Conservation (phyloP, 2,113 vertebrate species). For the Psilopogon haemacephalus region DNA sequence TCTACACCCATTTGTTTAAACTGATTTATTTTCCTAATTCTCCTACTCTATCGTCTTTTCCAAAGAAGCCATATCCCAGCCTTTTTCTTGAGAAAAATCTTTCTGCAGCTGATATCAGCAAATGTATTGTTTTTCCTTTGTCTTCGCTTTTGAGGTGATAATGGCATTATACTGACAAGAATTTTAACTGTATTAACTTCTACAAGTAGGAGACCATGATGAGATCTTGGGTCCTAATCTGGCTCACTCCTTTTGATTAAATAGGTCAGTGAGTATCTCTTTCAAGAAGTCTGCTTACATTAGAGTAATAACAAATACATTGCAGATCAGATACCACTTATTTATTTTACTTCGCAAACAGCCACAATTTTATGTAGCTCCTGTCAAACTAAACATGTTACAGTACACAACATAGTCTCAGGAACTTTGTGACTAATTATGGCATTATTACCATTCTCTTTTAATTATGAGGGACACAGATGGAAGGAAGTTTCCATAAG, state of each 20-base stretch:
- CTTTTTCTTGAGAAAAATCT: neutral
- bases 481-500: neutral
- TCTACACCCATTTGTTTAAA: neutral
- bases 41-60: neutral
- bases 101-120: neutral
- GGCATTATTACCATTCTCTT: too few species aligned
- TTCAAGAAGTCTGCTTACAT: neutral
- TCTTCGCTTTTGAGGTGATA: neutral
- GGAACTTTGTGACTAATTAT: neutral
- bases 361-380: fast-evolving
- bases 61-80: neutral
- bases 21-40: neutral
- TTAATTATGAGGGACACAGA: neutral
- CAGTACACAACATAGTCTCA: neutral
- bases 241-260: neutral
- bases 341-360: neutral
- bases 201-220: neutral
- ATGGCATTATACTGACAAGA: neutral
- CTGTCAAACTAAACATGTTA: neutral
- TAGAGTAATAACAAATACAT: neutral
- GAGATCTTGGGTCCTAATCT: neutral
- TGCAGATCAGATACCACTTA: neutral
- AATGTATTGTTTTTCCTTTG: neutral
- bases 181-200: neutral
- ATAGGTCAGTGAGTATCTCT: neutral